Base-by-base conservation (phyloP, 2,888 invertebrate species). In the Drosophila cyrtoloma region DNA sequence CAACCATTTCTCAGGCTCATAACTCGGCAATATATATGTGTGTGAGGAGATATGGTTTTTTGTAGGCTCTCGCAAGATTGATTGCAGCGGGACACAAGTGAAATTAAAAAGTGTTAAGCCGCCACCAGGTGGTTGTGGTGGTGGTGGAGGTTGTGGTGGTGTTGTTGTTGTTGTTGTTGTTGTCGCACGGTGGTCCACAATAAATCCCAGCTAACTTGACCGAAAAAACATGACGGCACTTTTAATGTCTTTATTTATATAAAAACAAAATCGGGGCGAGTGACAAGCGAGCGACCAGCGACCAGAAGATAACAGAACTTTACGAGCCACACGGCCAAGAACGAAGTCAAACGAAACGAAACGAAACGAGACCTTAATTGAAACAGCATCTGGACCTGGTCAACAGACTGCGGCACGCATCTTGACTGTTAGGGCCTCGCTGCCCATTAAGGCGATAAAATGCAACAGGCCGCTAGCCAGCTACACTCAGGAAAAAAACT, bases 381-480 rank as follows among this genome's bases (percentile, higher is more conserved):
- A 84, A 84, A 84, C 82, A 79, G 75, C 84, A 72, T 72, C 63
- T 64, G 75, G 55, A 62, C 16, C 39, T 39, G 35, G 47, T 56
- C 35, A 59, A 61, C 57, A 39, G 30, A 39, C 52, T 39, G n/a
- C 42, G 32, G 19, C 65, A 66, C 47, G 62, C 44, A 63, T 63
- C 37, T 55, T 57, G 44, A 32, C 33, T 50, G 65, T 71, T 22
- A 35, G 22, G 26, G 47, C 35, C 6, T 69, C 65, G 80, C 75
- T 85, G 80, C 84, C 91, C 47, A 90, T 82, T 85, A 90, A 90
- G 82, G 86, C 90, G 87, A 91, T 91, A 92, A 91, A 90, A 47
- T 81, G 89, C 89, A 84, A 81, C 73, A 59, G 60, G 66, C 56
- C 62, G 72, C 77, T 32, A 52, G 70, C 65, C 62, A 69, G 68